A percentile compares a stretch with the other conserved stretches of the same genome.
phyloP scores from a whole-genome alignment of 2,888 invertebrate species.

The Drosophila engyochracea region DNA sequence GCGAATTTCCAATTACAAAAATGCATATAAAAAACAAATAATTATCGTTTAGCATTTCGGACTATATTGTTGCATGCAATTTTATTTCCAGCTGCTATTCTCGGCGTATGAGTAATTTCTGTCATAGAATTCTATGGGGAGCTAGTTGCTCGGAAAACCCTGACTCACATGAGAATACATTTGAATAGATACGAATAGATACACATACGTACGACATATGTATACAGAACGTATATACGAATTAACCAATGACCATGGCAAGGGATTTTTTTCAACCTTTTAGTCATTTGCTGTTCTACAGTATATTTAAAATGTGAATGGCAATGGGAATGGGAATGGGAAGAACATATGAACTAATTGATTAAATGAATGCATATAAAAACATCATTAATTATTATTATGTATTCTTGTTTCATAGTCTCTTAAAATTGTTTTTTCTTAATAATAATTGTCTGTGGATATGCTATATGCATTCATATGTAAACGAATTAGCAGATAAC shows the following conservation, averaged over 20 bases:
- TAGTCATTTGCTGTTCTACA: neutral
- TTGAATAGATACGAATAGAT: neutral
- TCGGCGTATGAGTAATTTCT: constrained; percentile 34
- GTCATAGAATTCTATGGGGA: constrained; percentile 9
- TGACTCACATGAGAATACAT: constrained; percentile 21
- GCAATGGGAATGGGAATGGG: neutral
- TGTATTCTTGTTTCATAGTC: neutral
- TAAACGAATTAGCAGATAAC: constrained; percentile 7
- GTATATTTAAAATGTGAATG: neutral
- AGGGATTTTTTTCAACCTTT: constrained; percentile 29
- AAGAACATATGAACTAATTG: neutral
- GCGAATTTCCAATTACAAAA: no score
- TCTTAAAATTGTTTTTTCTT: neutral
- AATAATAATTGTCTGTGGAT: neutral
- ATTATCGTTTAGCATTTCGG: neutral
- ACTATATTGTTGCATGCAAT: neutral
- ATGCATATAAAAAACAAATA: neutral
- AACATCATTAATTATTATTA: neutral
- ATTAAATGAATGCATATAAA: neutral
- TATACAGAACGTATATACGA: constrained; percentile 3
- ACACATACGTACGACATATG: neutral
- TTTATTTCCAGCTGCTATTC: constrained; percentile 24
- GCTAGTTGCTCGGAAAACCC: constrained; percentile 3
- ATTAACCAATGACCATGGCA: constrained; percentile 1
- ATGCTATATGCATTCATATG: neutral